Conservation (phyloP, 2,888 invertebrate genomes). For the Cephus rjabovi region DNA sequence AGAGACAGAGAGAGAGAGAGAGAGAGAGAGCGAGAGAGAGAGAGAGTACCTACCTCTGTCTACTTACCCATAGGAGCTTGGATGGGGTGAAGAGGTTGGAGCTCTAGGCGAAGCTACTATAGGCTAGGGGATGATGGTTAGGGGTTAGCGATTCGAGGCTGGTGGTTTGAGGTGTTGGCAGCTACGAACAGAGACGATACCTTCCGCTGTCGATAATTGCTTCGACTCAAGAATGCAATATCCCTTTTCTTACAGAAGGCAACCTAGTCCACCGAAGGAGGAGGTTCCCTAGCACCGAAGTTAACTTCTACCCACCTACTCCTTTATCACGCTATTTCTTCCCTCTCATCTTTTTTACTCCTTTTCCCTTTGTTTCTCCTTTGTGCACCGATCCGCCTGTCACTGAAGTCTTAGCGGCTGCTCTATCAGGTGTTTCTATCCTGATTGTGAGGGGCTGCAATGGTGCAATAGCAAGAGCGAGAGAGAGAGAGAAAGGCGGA, state of each 20-base stretch:
- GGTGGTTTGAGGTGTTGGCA: not conserved
- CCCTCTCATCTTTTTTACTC: not conserved
- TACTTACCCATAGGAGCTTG: not conserved
- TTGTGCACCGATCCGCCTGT: not conserved
- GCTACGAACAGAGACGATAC: constrained; percentile 27
- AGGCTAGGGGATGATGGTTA: not conserved
- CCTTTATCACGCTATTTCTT: not conserved
- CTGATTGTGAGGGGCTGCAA: not conserved
- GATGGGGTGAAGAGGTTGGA: not conserved
- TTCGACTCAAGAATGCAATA: constrained; percentile 55
- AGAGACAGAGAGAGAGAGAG: too few species aligned
- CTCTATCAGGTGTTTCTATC: not conserved
- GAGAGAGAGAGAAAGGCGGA: too few species aligned
- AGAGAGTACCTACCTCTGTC: not conserved
- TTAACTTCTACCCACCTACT: not conserved
- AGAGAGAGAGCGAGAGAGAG: too few species aligned
- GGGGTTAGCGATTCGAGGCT: not conserved
- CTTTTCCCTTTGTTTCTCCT: not conserved
- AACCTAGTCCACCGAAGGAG: not conserved
- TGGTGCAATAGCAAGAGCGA: not conserved
- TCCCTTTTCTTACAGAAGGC: constrained; percentile 34
- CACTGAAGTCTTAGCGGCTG: not conserved
- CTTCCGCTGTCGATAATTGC: constrained; percentile 49
- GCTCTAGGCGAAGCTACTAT: not conserved
- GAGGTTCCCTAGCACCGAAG: not conserved